phyloP scores from a whole-genome alignment of 2,888 invertebrate genomes.

The Epinotia nisella region DNA sequence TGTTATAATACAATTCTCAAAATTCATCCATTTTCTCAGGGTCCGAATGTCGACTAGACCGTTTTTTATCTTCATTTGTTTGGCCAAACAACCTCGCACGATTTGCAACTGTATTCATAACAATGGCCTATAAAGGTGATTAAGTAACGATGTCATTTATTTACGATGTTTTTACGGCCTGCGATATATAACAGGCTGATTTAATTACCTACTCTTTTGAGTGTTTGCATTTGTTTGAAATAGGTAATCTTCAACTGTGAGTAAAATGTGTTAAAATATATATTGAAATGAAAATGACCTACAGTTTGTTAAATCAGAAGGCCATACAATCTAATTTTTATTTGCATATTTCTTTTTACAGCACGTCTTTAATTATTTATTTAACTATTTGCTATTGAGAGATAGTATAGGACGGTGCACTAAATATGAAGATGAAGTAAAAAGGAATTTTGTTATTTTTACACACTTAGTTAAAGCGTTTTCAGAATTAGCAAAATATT shows the following conservation, averaged over 20 bases:
- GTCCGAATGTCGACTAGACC: constrained; percentile 46
- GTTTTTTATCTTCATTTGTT: constrained; percentile 54
- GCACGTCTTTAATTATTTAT: neutral
- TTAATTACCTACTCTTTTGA: too few relatives aligned
- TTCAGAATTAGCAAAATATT: too few relatives aligned
- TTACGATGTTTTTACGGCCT: constrained; percentile 56
- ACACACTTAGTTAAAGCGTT: too few relatives aligned
- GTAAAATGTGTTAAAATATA: neutral
- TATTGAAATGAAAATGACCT: neutral
- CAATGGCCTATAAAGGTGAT: constrained; percentile 68
- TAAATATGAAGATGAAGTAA: too few relatives aligned
- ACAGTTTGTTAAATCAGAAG: too few relatives aligned
- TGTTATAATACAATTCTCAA: constrained; percentile 52
- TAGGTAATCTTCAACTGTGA: too few relatives aligned
- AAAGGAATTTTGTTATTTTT: too few relatives aligned
- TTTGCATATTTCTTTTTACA: neutral
- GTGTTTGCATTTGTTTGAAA: too few relatives aligned
- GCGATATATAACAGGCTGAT: constrained; percentile 43
- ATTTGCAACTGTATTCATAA: constrained; percentile 53
- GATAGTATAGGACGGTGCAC: too few relatives aligned
- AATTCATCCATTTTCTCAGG: constrained; percentile 56
- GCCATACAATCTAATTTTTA: too few relatives aligned
- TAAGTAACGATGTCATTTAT: constrained; percentile 68
- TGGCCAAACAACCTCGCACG: constrained; percentile 51
- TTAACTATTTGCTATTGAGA: neutral